phyloP scores from a whole-genome alignment of 2,113 vertebrate species.

The Glareola pratincola region DNA sequence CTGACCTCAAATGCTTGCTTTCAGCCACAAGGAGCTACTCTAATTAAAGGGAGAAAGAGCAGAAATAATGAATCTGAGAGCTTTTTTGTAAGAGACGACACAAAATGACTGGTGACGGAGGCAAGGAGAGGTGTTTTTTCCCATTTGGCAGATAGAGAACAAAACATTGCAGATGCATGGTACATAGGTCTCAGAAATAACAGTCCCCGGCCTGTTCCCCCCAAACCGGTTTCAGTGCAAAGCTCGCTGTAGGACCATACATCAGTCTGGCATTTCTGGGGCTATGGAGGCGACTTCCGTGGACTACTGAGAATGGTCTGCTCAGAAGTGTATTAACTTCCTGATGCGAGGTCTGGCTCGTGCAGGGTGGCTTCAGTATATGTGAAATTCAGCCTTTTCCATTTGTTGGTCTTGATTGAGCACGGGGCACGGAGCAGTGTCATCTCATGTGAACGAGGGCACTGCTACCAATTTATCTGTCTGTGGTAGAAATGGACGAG shows the following conservation, averaged over 20 bases:
- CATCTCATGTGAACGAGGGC: rapidly evolving
- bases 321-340: neutral
- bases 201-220: neutral
- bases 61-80: neutral
- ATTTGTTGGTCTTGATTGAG: neutral
- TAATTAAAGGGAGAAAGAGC: neutral
- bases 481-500: rapidly evolving
- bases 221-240: neutral
- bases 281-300: rapidly evolving
- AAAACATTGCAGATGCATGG: rapidly evolving
- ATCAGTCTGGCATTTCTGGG: neutral
- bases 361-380: neutral
- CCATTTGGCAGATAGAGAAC: neutral
- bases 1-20: neutral
- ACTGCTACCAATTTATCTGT: neutral
- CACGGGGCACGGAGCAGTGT: neutral
- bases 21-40: neutral
- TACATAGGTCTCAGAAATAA: neutral
- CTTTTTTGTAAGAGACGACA: neutral
- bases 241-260: neutral
- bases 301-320: neutral
- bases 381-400: neutral
- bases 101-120: neutral
- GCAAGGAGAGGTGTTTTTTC: neutral
- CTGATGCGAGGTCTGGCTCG: neutral